Base-by-base conservation (phyloP, 2,113 vertebrate species). In the Nibea coibor region DNA sequence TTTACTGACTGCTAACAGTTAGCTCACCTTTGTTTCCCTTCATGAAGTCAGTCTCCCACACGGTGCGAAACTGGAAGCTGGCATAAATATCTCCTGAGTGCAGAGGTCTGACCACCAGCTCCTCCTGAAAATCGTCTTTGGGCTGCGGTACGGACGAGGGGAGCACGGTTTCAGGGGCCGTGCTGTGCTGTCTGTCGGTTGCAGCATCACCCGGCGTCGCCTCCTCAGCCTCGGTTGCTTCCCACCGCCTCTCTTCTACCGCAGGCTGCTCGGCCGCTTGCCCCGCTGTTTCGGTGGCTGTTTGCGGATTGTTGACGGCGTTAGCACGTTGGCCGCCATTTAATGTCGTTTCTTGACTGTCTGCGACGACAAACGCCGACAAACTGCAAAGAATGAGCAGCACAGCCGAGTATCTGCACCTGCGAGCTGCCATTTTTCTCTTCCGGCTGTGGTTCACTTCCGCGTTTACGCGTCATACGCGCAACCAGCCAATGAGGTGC, bases 41-140 rank as follows among this genome's bases (percentile, higher is more conserved):
- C 58, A 85, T 84, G 83, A 95, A 93, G 66, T 97, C 96, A 0
- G 94, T 95, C 42, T 98, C 96, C 97, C 97, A 97, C 15, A 96
- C 93, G 22, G 96, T 98, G 57, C 96, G 96, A 92, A 99, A 98
- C 93, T 99, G 97, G 91, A 99, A 98, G 43, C 95, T 97, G 42
- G 97, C 96, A 77, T 97, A 97, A 43, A 98, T 91, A 75, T 98
- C 97, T n/a, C 97, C 98, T 0, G 95, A 96, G 31, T 96, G 96
- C 42, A 99, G 93, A 4, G 97, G 98, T 35, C 95, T 96, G 85
- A 99, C 94, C 22, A 98, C 95, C 67, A 98, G 78, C 75, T 98
- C 98, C 88, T 98, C 97, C 72, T 95, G 87, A 82, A 98, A 95
- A 19, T 93, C 90, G 3, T 96, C 94, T 87, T 90, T 94, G 12